A percentile compares a stretch with the other conserved stretches of the same genome.
Evolutionary conservation across 2,888 invertebrate species (phyloP).

Genomic region (Phorcus lineatus): DNA sequence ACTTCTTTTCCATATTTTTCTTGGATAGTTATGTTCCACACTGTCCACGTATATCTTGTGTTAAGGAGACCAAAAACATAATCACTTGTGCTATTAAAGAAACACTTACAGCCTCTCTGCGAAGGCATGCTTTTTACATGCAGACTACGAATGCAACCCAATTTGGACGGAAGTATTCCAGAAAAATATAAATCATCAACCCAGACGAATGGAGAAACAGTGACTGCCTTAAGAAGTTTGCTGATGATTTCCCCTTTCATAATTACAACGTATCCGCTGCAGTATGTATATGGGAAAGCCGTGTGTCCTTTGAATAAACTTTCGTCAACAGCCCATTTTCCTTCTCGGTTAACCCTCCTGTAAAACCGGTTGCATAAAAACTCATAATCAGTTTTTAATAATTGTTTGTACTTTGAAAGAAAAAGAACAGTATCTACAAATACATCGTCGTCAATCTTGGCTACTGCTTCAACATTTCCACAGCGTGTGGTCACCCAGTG

Average conservation of each 20-base stretch:
- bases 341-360: conserved; percentile 26
- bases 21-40: too few species aligned
- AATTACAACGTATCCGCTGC: conserved; percentile 57
- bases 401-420: conserved; percentile 27
- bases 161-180: conserved; percentile 54
- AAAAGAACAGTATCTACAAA: conserved; percentile 43
- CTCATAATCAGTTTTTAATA: conserved; percentile 26
- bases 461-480: conserved; percentile 39
- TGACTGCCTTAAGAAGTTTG: conserved; percentile 49
- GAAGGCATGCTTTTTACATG: not conserved
- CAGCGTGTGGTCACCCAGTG: conserved; percentile 46
- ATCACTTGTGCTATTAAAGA: not conserved
- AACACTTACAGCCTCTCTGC: not conserved
- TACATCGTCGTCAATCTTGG: conserved; percentile 47
- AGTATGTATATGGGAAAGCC: conserved; percentile 55
- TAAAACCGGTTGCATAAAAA: too few species aligned
- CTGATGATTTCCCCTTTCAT: conserved; percentile 48
- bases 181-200: conserved; percentile 63
- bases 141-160: conserved; percentile 27
- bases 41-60: too few species aligned
- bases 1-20: too few species aligned
- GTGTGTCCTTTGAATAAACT: conserved; percentile 30
- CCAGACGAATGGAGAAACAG: conserved; percentile 56
- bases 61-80: not conserved
- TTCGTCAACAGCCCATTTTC: conserved; percentile 33